Base-by-base conservation (phyloP, 2,888 invertebrate genomes). In the Drosophila paranaensis region DNA sequence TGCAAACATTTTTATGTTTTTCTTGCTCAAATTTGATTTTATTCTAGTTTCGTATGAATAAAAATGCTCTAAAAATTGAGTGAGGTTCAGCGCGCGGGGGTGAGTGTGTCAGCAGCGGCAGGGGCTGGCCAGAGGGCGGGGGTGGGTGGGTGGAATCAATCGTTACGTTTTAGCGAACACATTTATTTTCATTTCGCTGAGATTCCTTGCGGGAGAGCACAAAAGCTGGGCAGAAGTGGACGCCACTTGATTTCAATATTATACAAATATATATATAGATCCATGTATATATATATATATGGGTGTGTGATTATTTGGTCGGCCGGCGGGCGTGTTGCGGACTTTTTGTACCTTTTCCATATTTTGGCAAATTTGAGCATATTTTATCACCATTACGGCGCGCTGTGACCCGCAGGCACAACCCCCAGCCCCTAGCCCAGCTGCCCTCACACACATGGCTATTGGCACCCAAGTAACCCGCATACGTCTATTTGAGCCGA, bases 151-250 rank as follows among this genome's bases (percentile, higher is more conserved):
- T 16, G 6, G 27, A 92, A 92, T 92, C 92, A 92, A 92, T 92
- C 92, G 92, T 79, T 81, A 88, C 89, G 80, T 88, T 91, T 90
- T 88, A 91, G 90, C 87, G 82, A 82, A 86, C 80, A 77, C 91
- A 91, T 91, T 91, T 91, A 91, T 91, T 89, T 92, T 89, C 90
- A 91, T 91, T 84, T 83, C 71, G 73, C 82, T 55, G 88, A 87
- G 88, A 90, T 89, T 89, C 56, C 14, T 10, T 50, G 42, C 53
- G 46, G 43, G 46, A 48, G 46, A 13, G 48, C 20, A 39, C 42
- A 43, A 14, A 3, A 35, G 42, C 43, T 27, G 42, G 27, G 3
- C 9, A 45, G 40, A 14, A 25, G 25, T 13, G 51, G 61, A 30
- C 53, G 81, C 81, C 71, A 74, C 81, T 84, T 77, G 79, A 84